Evolutionary conservation across 1,140 invertebrate genomes (phyloP).

Genomic region (Macrobrachium nipponense): DNA sequence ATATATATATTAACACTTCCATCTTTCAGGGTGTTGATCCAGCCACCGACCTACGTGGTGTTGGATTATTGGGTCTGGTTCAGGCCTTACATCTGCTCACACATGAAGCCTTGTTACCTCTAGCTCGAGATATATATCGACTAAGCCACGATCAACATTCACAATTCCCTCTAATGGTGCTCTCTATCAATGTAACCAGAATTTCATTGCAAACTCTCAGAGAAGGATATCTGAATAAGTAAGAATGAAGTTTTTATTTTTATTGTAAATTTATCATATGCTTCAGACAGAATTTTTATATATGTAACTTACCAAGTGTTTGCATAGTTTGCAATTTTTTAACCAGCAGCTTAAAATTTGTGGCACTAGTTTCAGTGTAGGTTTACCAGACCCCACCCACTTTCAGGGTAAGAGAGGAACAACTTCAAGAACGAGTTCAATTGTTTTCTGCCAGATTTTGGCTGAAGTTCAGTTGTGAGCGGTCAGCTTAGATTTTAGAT

Average conservation of each 20-base stretch:
- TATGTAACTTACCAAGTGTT: no score
- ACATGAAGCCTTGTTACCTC: slow-evolving; percentile 67
- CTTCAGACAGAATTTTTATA: no score
- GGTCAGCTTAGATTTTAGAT: no score
- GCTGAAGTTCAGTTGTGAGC: no score
- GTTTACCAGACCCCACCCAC: no score
- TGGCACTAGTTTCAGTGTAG: no score
- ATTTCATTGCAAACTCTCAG: slow-evolving; percentile 72
- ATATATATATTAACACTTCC: background rate
- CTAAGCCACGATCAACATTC: slow-evolving; percentile 71
- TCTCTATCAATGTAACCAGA: slow-evolving; percentile 74
- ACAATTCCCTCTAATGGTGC: slow-evolving; percentile 74
- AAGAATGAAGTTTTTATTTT: slow-evolving; percentile 47
- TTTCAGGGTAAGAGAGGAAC: no score
- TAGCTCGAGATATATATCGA: slow-evolving; percentile 71
- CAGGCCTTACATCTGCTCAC: slow-evolving; percentile 71
- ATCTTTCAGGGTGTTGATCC: slow-evolving; percentile 72
- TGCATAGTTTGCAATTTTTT: no score
- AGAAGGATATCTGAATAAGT: slow-evolving; percentile 73
- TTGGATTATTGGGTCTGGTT: slow-evolving; percentile 72
- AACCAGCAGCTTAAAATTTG: no score
- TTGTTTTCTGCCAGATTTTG: no score
- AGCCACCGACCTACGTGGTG: slow-evolving; percentile 73
- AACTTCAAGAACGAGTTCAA: no score
- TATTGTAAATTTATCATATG: background rate